Conservation (phyloP, 2,888 invertebrate genomes). For the Idaea aversata region DNA sequence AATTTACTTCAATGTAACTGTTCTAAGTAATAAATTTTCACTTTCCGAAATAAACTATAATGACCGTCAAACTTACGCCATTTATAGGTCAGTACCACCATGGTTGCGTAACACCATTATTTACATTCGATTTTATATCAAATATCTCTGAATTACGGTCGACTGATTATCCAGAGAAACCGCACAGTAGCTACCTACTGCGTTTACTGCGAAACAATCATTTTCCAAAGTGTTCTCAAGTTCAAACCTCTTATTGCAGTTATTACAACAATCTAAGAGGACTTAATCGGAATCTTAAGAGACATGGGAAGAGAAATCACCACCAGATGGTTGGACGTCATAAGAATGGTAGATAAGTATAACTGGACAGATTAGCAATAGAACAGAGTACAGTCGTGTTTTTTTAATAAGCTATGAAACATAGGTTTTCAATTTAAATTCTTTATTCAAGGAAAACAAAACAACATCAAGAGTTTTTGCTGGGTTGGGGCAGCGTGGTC, state of each 20-base stretch:
- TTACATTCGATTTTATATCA: slow-evolving; percentile 37
- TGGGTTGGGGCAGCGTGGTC: too few species aligned
- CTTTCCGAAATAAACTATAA: slow-evolving; percentile 19
- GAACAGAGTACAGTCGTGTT: too few species aligned
- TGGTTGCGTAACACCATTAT: slow-evolving; percentile 34
- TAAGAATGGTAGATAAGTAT: too few species aligned
- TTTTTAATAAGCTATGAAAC: too few species aligned
- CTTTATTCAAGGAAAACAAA: too few species aligned
- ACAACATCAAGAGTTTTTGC: too few species aligned
- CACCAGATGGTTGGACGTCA: too few species aligned
- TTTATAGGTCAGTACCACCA: slow-evolving; percentile 19
- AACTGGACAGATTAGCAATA: too few species aligned
- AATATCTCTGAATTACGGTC: slow-evolving; percentile 32
- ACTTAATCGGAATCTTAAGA: too few species aligned
- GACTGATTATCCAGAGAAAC: slow-evolving; percentile 32
- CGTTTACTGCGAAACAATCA: slow-evolving; percentile 23
- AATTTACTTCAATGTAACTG: not conserved
- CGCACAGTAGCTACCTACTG: slow-evolving; percentile 25
- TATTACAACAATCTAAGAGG: not conserved
- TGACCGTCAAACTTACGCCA: slow-evolving; percentile 43
- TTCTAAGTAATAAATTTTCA: slow-evolving; percentile 22
- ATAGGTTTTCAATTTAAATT: too few species aligned
- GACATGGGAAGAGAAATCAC: too few species aligned
- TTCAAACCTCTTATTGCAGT: slow-evolving; percentile 32
- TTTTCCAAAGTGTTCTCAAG: slow-evolving; percentile 53